Base-by-base conservation (phyloP, 1,140 invertebrate species). In the Drosophila orena region DNA sequence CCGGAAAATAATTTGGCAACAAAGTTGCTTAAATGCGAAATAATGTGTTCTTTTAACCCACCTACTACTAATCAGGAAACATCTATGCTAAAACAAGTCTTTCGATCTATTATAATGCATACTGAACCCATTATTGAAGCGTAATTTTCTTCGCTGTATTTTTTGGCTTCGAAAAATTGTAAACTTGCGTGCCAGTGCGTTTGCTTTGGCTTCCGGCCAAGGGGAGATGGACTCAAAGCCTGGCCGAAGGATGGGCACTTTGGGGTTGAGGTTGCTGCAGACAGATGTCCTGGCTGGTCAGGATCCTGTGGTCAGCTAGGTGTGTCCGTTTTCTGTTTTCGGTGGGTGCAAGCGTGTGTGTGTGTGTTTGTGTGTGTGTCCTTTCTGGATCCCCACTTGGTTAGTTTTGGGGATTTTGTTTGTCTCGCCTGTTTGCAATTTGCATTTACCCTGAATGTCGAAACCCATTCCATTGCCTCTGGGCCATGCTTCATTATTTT, bases 401-500 rank as follows among this genome's bases (percentile, higher is more conserved):
- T 66, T 75, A 75, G 62, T 69, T 77, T 68, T 68, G 55, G 68
- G 68, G 55, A 57, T 70, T 58, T 76, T 84, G 81, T 84, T 85
- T 80, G 80, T 68, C 49, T 84, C 65, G 71, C 59, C 56, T 76
- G 81, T 84, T 84, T 72, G 76, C 80, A 65, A 79, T 83, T 83
- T 83, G 77, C 53, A 79, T 64, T 64, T 11, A 56, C 14, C 24
- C 44, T 12, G 35, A 7, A 27, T 27, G 11, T 17, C 15, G 49
- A 20, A 52, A 17, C n/a, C n/a, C 24, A 34, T 37, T 24, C 47
- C 56, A 46, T 52, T 38, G 58, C 35, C 84, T 74, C 43, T 44
- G 73, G 72, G 84, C 47, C 66, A 68, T 83, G 79, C 83, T 88
- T 83, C 79, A 88, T 88, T 88, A 88, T 88, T 88, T 88, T 88